Evolutionary conservation across 2,888 invertebrate species (phyloP), one percentile per base, ranked within the genome.

Genomic region (Himalopsyche anomala): DNA sequence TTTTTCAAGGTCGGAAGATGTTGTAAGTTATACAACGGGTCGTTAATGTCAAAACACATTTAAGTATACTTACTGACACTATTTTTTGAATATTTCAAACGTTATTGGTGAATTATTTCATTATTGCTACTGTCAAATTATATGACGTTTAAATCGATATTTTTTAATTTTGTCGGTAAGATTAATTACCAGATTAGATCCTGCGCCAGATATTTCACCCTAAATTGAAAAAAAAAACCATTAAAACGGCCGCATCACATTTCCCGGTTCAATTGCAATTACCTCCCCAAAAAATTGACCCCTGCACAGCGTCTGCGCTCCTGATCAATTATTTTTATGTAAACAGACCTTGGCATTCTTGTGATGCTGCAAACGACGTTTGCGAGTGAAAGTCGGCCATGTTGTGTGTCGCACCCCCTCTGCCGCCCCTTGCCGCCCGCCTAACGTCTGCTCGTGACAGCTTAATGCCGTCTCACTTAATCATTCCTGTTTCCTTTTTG

Each of bases 401-500:
- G 82, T 87, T 87, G 80, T 19, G 55, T 40, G 83, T n/a, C 45
- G 81, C 51, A 83, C 86, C 85, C 86, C 82, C 84, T n/a, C 83
- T 80, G 85, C 87, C 84, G 81, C 86, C 84, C 86, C 56, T 42
- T 45, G 38, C 55, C 62, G 81, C 69, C 82, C 88, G 86, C 87
- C 87, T 62, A 81, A 81, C 80, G 87, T 86, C 84, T 86, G 87
- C 85, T 74, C 83, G 85, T 89, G 87, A 89, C 88, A 87, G 84
- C 87, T 83, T 89, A 89, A 88, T 84, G 86, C 88, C 87, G 85
- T 88, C 87, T 89, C 89, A 88, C 87, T 89, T 89, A 89, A 89
- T 89, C 89, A 89, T 89, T 89, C 89, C 89, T 88, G 89, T 89
- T 89, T 88, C 87, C 88, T 89, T 88, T 89, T 89, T 89, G 87